Conservation (phyloP, 2,888 invertebrate species). For the Amphipyra tragopoginis region DNA sequence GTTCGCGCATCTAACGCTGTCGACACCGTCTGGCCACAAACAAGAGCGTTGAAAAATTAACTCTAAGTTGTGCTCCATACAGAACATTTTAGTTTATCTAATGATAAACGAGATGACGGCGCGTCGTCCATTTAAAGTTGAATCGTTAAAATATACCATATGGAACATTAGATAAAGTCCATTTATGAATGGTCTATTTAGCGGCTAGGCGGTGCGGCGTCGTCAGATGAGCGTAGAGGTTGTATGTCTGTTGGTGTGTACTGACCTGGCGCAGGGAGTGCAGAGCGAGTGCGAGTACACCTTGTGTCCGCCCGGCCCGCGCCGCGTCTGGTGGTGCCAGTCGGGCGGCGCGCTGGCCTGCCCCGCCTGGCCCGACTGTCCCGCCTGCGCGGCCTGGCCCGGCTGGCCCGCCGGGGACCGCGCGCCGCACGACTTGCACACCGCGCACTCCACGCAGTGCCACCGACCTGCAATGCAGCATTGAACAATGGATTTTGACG, state of each 20-base stretch:
- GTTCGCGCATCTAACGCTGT: no score
- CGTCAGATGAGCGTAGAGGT: no score
- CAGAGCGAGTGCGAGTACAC: constrained; percentile 91
- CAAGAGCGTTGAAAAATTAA: no score
- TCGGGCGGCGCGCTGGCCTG: constrained; percentile 53
- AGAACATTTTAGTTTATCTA: no score
- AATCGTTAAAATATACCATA: no score
- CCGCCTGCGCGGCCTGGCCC: constrained; percentile 30
- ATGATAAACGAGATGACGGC: no score
- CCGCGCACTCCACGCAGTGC: constrained; percentile 95
- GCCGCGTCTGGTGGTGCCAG: constrained; percentile 88
- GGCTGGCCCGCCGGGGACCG: constrained; percentile 82
- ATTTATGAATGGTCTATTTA: no score
- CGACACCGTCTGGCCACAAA: no score
- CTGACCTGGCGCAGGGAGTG: constrained; percentile 92
- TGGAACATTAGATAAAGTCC: no score
- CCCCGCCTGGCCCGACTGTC: constrained; percentile 36
- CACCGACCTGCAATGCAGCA: constrained; percentile 90
- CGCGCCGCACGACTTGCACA: constrained; percentile 91
- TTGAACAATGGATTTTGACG: not conserved
- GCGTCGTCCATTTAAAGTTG: no score
- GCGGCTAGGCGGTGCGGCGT: no score
- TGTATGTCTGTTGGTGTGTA: constrained; percentile 37
- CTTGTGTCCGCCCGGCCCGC: constrained; percentile 86
- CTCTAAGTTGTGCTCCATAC: no score